Conservation (phyloP, 2,888 invertebrate genomes). For the Subacronicta megacephala region DNA sequence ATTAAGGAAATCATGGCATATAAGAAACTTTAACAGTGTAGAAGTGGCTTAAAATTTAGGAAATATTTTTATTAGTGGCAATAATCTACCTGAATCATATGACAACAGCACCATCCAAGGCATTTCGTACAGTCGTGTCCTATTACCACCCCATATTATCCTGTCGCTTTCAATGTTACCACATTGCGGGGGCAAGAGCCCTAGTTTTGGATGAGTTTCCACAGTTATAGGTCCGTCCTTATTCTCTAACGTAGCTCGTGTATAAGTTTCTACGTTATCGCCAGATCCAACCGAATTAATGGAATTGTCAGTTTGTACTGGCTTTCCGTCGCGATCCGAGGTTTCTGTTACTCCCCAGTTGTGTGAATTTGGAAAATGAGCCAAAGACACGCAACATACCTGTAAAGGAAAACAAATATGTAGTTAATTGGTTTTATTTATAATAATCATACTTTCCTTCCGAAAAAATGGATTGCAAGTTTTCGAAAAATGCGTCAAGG, state of each 20-base stretch:
- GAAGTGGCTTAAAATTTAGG: too few species aligned
- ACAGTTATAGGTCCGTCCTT: constrained; percentile 43
- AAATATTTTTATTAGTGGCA: neutral
- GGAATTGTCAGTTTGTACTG: constrained; percentile 3
- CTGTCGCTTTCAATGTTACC: constrained; percentile 88
- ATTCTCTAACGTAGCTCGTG: constrained; percentile 23
- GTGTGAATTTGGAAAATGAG: neutral
- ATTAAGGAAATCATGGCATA: too few species aligned
- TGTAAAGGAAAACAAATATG: constrained; percentile 37
- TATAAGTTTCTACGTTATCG: constrained; percentile 35
- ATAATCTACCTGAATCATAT: constrained; percentile 82
- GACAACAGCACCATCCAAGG: constrained; percentile 94
- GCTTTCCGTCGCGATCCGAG: constrained; percentile 4
- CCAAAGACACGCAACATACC: constrained; percentile 65
- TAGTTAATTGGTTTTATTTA: too few species aligned
- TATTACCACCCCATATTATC: constrained; percentile 91
- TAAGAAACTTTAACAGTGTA: too few species aligned
- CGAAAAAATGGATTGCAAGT: too few species aligned
- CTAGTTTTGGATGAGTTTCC: constrained; percentile 56
- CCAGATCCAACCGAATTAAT: constrained; percentile 16
- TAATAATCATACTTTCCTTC: too few species aligned
- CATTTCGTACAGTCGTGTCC: constrained; percentile 90
- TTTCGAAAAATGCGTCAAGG: too few species aligned
- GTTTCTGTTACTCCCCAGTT: neutral
- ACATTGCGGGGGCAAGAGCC: constrained; percentile 81